Percentiles rank a stretch among this genome's conserved stretches.
phyloP scores from a whole-genome alignment of 2,797 vertebrate genomes.

The Artibeus lituratus region DNA sequence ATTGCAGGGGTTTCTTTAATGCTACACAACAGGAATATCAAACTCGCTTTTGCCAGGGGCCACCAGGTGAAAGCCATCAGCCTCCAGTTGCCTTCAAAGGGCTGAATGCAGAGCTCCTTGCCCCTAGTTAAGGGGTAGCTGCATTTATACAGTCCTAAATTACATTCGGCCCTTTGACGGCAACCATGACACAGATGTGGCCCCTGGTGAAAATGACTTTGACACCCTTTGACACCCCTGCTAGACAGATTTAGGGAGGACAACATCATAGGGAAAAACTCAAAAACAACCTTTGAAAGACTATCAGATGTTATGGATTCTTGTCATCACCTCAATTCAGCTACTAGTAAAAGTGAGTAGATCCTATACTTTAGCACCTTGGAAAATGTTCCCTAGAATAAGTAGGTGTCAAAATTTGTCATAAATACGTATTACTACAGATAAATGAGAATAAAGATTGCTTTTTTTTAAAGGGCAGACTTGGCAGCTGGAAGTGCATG shows the following conservation, averaged over 20 bases:
- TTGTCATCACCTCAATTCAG: neutral
- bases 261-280: neutral
- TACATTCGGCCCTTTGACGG: no score
- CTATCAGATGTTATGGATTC: neutral
- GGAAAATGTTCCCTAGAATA: neutral
- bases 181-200: no score
- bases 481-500: neutral
- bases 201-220: no score
- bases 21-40: neutral
- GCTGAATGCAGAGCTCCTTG: no score
- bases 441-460: neutral
- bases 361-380: neutral
- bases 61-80: no score
- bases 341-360: neutral
- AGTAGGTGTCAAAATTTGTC: neutral
- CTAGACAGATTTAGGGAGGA: neutral
- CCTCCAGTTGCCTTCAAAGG: no score
- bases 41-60: no score
- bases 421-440: neutral
- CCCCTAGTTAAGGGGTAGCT: no score
- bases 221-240: no score
- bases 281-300: neutral
- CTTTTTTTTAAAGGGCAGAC: neutral
- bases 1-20: neutral
- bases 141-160: no score